Evolutionary conservation across 2,113 vertebrate genomes (phyloP).

Genomic region (Elaphurus davidianus): DNA sequence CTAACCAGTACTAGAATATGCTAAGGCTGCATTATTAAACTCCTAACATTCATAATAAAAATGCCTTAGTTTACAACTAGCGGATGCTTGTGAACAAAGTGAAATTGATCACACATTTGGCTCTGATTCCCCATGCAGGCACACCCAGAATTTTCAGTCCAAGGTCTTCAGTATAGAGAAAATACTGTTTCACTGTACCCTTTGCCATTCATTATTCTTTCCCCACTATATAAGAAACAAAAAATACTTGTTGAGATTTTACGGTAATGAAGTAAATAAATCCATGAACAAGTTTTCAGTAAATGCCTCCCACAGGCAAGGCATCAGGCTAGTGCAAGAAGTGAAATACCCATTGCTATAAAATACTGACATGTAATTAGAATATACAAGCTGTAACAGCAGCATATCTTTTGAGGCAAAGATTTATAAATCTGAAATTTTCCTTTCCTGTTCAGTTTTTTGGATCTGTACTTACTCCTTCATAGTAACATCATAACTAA

Average conservation of each 20-base stretch:
- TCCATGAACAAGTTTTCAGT: constrained; percentile 7
- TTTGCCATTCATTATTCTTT: not conserved
- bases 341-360: not conserved
- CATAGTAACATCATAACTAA: not conserved
- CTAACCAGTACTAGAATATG: not conserved
- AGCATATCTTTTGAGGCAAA: not conserved
- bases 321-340: not conserved
- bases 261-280: constrained; percentile 4
- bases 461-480: not conserved
- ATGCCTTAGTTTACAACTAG: not conserved
- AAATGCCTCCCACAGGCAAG: not conserved
- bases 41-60: not conserved
- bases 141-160: constrained; percentile 45
- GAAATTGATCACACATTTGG: not conserved
- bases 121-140: not conserved
- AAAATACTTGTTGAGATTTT: constrained; percentile 24
- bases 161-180: constrained; percentile 63
- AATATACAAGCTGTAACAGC: not conserved
- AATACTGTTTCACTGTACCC: constrained; percentile 52
- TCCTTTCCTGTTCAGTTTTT: not conserved
- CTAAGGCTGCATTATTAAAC: not conserved
- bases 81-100: not conserved
- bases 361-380: not conserved
- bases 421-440: not conserved
- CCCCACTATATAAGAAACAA: constrained; percentile 5